A percentile compares a stretch with the other conserved stretches of the same genome.
Conservation (phyloP, 1,140 invertebrate genomes). For the Acromyrmex echinatior region DNA sequence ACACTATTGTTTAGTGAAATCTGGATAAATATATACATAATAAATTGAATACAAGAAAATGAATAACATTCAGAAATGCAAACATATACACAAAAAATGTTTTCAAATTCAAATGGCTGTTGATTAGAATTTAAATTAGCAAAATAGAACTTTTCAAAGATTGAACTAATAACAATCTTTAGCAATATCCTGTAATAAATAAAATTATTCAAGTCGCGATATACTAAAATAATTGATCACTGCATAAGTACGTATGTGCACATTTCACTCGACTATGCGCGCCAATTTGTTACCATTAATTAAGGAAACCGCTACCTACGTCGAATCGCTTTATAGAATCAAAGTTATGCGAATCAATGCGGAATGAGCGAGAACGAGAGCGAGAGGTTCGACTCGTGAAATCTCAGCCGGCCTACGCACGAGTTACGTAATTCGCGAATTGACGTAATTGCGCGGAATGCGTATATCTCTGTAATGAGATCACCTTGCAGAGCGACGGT, state of each 20-base stretch:
- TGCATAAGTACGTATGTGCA: not conserved
- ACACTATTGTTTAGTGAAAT: not conserved
- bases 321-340: slow-evolving; percentile 19
- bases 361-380: not conserved
- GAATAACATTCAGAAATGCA: not conserved
- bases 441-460: slow-evolving; percentile 62
- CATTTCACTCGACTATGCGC: not conserved
- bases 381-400: slow-evolving; percentile 39
- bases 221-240: not conserved
- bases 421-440: slow-evolving; percentile 61
- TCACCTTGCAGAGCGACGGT: slow-evolving; percentile 68
- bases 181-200: not conserved
- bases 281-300: slow-evolving; percentile 6
- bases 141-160: not conserved
- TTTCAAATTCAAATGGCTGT: not conserved
- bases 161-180: not conserved
- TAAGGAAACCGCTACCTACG: slow-evolving; percentile 17
- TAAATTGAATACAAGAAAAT: not conserved
- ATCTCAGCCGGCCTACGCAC: slow-evolving; percentile 50
- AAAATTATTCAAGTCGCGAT: not conserved
- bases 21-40: not conserved
- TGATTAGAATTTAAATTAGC: not conserved
- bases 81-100: not conserved
- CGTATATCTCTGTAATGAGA: slow-evolving; percentile 69
- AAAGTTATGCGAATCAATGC: slow-evolving; percentile 27